Percentiles rank a stretch among this genome's conserved stretches.
phyloP scores from a whole-genome alignment of 2,888 invertebrate species.

The Oligia latruncula region DNA sequence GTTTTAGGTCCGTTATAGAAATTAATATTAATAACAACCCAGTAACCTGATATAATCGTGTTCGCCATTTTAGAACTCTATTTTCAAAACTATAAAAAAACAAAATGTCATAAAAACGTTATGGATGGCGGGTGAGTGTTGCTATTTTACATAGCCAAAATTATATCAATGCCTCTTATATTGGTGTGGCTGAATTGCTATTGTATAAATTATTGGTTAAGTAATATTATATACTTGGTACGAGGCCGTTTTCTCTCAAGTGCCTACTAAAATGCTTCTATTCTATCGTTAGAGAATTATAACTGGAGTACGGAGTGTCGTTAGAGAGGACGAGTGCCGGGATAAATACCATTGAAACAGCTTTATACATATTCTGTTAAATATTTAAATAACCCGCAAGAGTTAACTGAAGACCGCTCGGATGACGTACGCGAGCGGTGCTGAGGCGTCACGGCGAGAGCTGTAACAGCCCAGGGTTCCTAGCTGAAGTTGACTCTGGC shows the following conservation, averaged over 20 bases:
- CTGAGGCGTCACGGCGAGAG: background rate
- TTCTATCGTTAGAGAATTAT: constrained; percentile 69
- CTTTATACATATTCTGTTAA: constrained; percentile 24
- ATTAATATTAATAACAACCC: constrained; percentile 12
- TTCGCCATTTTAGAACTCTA: constrained; percentile 50
- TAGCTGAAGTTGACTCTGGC: background rate
- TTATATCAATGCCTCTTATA: constrained; percentile 58
- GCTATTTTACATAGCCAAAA: constrained; percentile 48
- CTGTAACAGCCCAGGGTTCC: no score
- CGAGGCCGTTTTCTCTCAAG: constrained; percentile 72
- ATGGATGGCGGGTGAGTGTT: constrained; percentile 35
- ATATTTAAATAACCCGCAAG: constrained; percentile 8
- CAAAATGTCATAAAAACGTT: constrained; percentile 41
- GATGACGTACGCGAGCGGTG: no score
- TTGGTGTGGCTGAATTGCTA: constrained; percentile 50
- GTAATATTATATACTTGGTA: constrained; percentile 56
- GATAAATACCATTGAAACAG: constrained; percentile 43
- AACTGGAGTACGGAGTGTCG: constrained; percentile 66
- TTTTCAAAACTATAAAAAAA: constrained; percentile 45
- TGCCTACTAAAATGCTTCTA: constrained; percentile 75
- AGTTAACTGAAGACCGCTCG: background rate
- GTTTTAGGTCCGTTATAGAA: constrained; percentile 15
- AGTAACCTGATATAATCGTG: constrained; percentile 43
- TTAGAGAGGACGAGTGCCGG: constrained; percentile 61
- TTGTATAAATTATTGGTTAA: constrained; percentile 56